Evolutionary conservation across 2,113 vertebrate species (phyloP).

Genomic region (Aegotheles bennettii): DNA sequence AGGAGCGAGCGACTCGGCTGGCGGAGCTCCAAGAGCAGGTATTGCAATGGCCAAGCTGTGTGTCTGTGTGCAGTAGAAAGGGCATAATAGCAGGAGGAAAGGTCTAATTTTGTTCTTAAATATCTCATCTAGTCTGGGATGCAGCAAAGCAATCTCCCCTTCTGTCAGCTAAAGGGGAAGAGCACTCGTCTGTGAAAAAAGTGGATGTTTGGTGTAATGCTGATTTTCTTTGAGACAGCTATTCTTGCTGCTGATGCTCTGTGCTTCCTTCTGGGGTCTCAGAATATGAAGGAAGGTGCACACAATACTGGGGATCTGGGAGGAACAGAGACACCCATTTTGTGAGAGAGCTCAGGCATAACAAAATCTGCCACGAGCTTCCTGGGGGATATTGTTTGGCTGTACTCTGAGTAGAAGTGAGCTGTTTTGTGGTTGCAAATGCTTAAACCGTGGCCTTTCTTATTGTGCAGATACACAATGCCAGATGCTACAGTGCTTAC

Average conservation of each 20-base stretch:
- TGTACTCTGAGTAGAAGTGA: not conserved
- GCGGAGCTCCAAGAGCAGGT: constrained; percentile 91
- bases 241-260: not conserved
- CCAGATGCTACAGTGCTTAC: not conserved
- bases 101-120: not conserved
- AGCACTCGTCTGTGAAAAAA: not conserved
- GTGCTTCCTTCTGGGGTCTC: not conserved
- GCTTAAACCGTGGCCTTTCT: not conserved
- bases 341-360: not conserved
- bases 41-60: not conserved
- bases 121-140: not conserved
- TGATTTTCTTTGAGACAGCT: not conserved
- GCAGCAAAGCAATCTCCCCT: not conserved
- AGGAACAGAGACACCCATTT: not conserved
- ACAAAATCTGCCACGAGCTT: not conserved
- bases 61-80: too few relatives aligned
- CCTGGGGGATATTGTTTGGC: not conserved
- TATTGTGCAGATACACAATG: not conserved
- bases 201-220: rapidly evolving
- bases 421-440: not conserved
- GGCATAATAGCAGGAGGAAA: not conserved
- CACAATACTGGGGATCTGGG: not conserved
- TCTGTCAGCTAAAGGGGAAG: not conserved
- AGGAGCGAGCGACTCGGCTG: constrained; percentile 82
- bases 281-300: not conserved